Base-by-base conservation (phyloP, 2,113 vertebrate genomes). In the Xiphophorus couchianus region DNA sequence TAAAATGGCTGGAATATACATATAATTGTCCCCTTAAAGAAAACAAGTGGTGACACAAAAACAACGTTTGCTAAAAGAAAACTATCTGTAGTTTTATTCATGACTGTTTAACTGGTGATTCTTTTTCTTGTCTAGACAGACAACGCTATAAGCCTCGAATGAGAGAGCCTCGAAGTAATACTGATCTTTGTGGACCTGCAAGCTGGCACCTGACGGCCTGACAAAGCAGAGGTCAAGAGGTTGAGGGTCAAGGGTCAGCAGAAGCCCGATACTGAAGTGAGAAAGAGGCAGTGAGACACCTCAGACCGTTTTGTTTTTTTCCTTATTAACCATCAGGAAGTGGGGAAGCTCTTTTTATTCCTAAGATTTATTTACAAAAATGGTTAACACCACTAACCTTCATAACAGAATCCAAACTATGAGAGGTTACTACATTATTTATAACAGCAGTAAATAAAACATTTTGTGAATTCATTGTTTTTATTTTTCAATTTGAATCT, bases 191-290 rank as follows among this genome's bases (percentile, higher is more conserved):
- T 60, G 75, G 80, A 88, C 71, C 71, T 60, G 71, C 68, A 81
- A 85, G 86, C 79, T 77, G 90, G 83, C 89, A 91, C 89, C 89
- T 91, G 87, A 92, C 60, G 69, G 73, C 67, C 8, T 74, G 74
- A 88, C 89, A 92, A 92, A 90, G 83, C 84, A 0, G 66, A 77
- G 81, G 91, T 90, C 85, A 83, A 62, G 73, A 71, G 88, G 87
- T 82, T n/a, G n/a, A 0, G 51, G 62, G 87, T 87, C 83, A 87
- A 85, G 84, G 89, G 86, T 92, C 88, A 22, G 80, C 37, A 30
- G 62, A 83, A 70, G 48, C 76, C 75, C 77, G 66, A 80, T 61
- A 81, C 76, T 66, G 72, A 85, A 30, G 71, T 68, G 64, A 60
- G 62, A 82, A 78, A 82, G 74, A 72, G 71, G 39, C 31, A 48